A percentile compares a stretch with the other conserved stretches of the same genome.
These are phyloP conservation scores for Drosophila histrio DNA, from an alignment of 2,888 invertebrate genomes.

Conservation along the genomic window DNA sequence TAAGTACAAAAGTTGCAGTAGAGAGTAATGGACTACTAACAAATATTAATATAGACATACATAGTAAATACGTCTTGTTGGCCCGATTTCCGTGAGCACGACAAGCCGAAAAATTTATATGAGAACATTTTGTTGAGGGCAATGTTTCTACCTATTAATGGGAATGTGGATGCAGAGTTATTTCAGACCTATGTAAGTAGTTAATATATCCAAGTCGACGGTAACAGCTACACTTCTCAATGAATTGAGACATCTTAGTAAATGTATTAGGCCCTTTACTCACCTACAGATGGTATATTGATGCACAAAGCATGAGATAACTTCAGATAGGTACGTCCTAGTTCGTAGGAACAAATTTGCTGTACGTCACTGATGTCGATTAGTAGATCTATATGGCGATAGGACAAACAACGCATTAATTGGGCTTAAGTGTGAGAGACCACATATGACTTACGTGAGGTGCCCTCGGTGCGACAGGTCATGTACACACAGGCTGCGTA, in stretches of 20 bases:
- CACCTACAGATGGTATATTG: conserved; percentile 93
- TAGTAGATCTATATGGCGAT: conserved; percentile 89
- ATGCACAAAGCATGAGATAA: conserved; percentile 95
- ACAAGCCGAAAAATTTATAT: no score
- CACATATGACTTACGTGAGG: conserved; percentile 90
- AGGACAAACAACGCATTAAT: neutral
- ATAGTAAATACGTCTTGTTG: no score
- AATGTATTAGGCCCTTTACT: conserved; percentile 83
- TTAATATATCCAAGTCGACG: no score
- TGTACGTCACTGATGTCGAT: conserved; percentile 99
- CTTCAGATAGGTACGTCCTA: conserved; percentile 96
- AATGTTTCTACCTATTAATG: no score
- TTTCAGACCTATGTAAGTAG: no score
- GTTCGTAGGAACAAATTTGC: conserved; percentile 97
- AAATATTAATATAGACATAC: no score
- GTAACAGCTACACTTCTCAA: neutral
- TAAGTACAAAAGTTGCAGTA: no score
- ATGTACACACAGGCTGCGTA: conserved; percentile 99
- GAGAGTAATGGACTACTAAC: no score
- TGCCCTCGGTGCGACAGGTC: conserved; percentile 97
- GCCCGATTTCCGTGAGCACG: no score
- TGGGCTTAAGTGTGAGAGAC: neutral
- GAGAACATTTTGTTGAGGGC: no score
- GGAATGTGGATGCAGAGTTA: no score
- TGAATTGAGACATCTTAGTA: neutral